Conservation (phyloP, 2,113 vertebrate species). For the Leptobrachium ailaonicum region DNA sequence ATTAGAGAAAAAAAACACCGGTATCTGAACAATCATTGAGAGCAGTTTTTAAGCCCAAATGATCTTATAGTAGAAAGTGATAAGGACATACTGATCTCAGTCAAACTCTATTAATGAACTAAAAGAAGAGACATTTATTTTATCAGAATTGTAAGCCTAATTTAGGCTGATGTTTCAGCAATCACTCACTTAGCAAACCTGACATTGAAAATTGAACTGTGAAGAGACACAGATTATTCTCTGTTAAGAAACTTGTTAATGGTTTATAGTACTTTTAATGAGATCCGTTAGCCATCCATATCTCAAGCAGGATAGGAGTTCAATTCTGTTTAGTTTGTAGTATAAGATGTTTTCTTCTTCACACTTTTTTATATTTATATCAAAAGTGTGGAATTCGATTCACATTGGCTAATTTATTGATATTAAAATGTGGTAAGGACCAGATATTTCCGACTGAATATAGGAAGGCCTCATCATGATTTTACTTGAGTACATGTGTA, state of each 20-base stretch:
- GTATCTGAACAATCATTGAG: too few species aligned
- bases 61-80: too few species aligned
- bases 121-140: background rate
- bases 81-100: background rate
- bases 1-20: too few species aligned
- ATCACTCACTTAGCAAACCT: slow-evolving; percentile 8
- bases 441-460: too few species aligned
- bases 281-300: background rate
- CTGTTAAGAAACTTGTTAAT: slow-evolving; percentile 5
- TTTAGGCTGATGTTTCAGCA: slow-evolving; percentile 6
- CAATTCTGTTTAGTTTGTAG: background rate
- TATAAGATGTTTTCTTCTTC: too few species aligned
- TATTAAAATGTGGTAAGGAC: too few species aligned
- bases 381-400: too few species aligned
- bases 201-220: slow-evolving; percentile 17
- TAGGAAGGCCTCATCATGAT: too few species aligned
- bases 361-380: too few species aligned
- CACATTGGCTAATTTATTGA: too few species aligned
- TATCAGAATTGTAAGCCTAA: slow-evolving; percentile 16
- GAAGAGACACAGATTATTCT: background rate
- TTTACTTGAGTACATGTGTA: too few species aligned
- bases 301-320: background rate
- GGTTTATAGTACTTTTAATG: slow-evolving; percentile 6
- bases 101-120: slow-evolving; percentile 1
- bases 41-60: too few species aligned